Conservation (phyloP, 2,888 invertebrate species). For the Tyria jacobaeae region DNA sequence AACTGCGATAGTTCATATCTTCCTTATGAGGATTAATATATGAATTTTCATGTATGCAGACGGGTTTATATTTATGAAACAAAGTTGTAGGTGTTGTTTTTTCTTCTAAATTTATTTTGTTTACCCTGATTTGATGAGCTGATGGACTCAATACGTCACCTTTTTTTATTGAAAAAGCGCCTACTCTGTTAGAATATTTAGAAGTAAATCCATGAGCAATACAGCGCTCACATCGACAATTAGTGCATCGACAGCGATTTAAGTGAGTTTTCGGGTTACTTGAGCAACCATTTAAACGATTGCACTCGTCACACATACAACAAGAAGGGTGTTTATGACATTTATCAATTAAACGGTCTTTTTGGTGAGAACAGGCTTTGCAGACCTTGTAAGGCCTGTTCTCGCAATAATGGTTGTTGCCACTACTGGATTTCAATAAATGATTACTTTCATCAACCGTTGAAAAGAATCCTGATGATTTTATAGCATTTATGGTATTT, state of each 20-base stretch:
- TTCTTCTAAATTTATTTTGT: constrained; percentile 10
- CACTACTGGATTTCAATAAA: not conserved
- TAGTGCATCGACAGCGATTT: constrained; percentile 7
- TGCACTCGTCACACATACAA: not conserved
- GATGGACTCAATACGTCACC: constrained; percentile 26
- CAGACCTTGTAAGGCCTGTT: not conserved
- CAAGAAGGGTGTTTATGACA: not conserved
- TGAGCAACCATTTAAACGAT: not conserved
- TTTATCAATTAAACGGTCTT: not conserved
- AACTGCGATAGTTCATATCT: not conserved
- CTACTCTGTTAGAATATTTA: not conserved
- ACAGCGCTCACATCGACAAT: constrained; percentile 10
- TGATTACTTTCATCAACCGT: not conserved
- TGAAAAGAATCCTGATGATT: constrained; percentile 31
- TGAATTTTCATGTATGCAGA: constrained; percentile 3
- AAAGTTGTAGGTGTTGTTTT: not conserved
- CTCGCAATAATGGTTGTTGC: not conserved
- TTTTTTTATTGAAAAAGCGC: constrained; percentile 12
- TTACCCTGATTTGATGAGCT: constrained; percentile 18
- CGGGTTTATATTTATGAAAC: not conserved
- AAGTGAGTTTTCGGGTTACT: constrained; percentile 1
- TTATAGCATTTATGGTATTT: constrained; percentile 26
- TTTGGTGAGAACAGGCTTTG: not conserved
- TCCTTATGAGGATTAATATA: constrained; percentile 3
- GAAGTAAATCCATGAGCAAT: constrained; percentile 1